Conservation (phyloP, 2,113 vertebrate species). For the Passer domesticus region DNA sequence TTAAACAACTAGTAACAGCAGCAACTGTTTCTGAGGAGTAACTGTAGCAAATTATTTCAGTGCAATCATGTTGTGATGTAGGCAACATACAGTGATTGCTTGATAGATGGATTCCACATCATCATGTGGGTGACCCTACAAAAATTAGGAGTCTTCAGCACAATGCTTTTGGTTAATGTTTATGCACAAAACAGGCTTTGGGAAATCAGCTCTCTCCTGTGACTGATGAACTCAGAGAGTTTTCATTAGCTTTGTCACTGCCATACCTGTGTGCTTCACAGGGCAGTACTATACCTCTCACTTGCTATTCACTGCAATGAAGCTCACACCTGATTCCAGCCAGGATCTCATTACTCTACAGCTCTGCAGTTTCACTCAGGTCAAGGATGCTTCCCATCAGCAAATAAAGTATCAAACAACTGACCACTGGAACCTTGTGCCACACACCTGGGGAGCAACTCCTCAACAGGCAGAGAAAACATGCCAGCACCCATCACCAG, state of each 20-base stretch:
- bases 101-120: not conserved
- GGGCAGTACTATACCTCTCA: not conserved
- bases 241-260: not conserved
- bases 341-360: not conserved
- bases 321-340: not conserved
- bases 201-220: not conserved
- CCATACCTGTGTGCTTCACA: not conserved
- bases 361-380: not conserved
- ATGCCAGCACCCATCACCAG: not conserved
- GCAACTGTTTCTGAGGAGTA: not conserved
- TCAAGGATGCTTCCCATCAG: not conserved
- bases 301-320: not conserved
- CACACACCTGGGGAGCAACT: not conserved
- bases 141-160: not conserved
- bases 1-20: not conserved
- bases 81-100: not conserved
- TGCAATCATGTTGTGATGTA: rapidly evolving
- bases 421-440: not conserved
- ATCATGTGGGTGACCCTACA: not conserved
- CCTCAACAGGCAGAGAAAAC: not conserved
- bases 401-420: not conserved
- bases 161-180: not conserved
- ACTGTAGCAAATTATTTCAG: not conserved
- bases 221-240: not conserved
- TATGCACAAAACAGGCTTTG: not conserved